Conservation (phyloP, 2,113 vertebrate species). For the Elaphurus davidianus region DNA sequence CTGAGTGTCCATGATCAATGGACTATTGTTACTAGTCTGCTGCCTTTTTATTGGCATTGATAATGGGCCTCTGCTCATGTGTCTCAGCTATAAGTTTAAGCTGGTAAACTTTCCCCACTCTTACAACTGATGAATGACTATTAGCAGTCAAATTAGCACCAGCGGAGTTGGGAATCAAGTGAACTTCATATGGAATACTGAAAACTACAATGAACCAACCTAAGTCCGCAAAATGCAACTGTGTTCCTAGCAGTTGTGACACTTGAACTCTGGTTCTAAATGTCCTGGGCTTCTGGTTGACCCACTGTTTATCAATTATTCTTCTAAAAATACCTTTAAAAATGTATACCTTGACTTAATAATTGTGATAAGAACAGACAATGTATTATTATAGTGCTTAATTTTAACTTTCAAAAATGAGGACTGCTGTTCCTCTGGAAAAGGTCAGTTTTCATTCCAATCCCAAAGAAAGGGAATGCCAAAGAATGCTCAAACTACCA, state of each 20-base stretch:
- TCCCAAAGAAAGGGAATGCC: not conserved
- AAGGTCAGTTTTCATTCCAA: not conserved
- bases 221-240: not conserved
- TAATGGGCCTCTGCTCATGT: slow-evolving; percentile 62
- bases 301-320: not conserved
- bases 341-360: not conserved
- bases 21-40: slow-evolving; percentile 38
- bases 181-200: not conserved
- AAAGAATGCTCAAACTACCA: not conserved
- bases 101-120: not conserved
- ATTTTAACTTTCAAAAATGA: slow-evolving; percentile 32
- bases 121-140: not conserved
- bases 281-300: not conserved
- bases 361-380: not conserved
- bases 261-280: not conserved
- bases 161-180: not conserved
- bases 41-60: slow-evolving; percentile 50
- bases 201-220: not conserved
- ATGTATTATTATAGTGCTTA: not conserved
- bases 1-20: slow-evolving; percentile 66
- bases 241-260: not conserved
- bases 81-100: slow-evolving; percentile 16
- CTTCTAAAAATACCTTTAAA: not conserved
- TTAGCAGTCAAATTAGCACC: not conserved
- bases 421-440: not conserved